Evolutionary conservation across 2,888 invertebrate genomes (phyloP).

Genomic region (Acleris holmiana): DNA sequence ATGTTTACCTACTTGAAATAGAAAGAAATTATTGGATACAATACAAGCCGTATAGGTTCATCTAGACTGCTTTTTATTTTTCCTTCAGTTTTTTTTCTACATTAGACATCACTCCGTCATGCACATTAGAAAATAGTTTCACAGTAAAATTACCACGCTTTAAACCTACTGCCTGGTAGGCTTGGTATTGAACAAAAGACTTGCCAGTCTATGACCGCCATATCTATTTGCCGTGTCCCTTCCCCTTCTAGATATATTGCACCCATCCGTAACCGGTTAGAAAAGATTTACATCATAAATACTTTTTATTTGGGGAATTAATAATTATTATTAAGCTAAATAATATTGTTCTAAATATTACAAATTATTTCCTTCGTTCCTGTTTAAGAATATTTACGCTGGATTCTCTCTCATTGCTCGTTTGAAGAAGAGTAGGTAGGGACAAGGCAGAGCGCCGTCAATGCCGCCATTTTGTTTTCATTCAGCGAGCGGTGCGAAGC

Average conservation of each 20-base stretch:
- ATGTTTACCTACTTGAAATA: constrained; percentile 46
- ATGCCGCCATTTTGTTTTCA: constrained; percentile 47
- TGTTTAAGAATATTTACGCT: not conserved
- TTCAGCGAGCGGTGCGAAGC: constrained; percentile 32
- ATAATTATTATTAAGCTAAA: no score
- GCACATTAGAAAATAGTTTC: not conserved
- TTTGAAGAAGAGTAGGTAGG: constrained; percentile 26
- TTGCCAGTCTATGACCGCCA: constrained; percentile 15
- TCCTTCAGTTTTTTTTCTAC: not conserved
- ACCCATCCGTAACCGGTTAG: constrained; percentile 24
- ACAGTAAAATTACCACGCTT: not conserved
- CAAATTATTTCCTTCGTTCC: no score
- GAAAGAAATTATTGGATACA: not conserved
- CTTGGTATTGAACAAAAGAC: constrained; percentile 12
- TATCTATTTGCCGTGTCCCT: constrained; percentile 3
- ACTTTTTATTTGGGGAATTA: no score
- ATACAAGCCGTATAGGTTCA: not conserved
- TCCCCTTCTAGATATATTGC: constrained; percentile 3
- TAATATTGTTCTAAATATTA: no score
- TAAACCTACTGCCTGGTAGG: not conserved
- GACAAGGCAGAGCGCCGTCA: constrained; percentile 5
- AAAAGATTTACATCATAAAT: not conserved
- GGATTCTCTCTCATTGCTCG: constrained; percentile 7
- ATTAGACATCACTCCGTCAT: not conserved
- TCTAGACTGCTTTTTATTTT: not conserved